Base-by-base conservation (phyloP, 2,888 invertebrate genomes). In the Eupithecia subumbrata region DNA sequence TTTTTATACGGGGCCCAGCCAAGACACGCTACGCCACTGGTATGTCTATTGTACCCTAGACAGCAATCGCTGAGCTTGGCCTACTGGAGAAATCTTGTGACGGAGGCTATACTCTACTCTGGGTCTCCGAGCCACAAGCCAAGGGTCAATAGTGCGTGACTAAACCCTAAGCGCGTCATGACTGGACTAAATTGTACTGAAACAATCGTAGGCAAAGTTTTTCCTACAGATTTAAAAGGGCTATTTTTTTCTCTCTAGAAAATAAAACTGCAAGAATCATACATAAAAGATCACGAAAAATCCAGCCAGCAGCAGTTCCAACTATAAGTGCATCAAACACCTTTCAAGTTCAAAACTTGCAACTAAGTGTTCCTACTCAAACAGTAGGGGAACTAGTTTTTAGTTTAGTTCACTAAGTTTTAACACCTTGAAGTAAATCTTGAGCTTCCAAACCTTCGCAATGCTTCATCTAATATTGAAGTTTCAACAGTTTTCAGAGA, bases 321-420 rank as follows among this genome's bases (percentile, higher is more conserved):
- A 78, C 78, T 79, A 69, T 75, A 77, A 77, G 77, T 77, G 77
- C 81, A 78, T 73, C 72, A 79, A 79, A 81, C 81, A 81, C 76
- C 77, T 79, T 74, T 78, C 76, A 78, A 81, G 76, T 77, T 78
- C 56, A 76, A 77, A 79, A 80, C 78, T 81, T 69, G 76, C 76
- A 74, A 69, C 75, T 78, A 78, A 79, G 76, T 69, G 78, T 72
- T 74, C 45, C 71, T 71, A 79, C 75, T 79, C 74, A 77, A 80
- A 78, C 75, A 77, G 37, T 71, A 77, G 71, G 37, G 74, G 63
- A 74, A 74, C 75, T 75, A 64, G 71, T 69, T 72, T 72, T 74
- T 72, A 76, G 72, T 76, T 73, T 60, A 73, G 70, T 77, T 70
- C 34, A 70, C 70, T 72, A n/a, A 72, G 74, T 74, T 74, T 77